phyloP scores from a whole-genome alignment of 2,888 invertebrate genomes.

The Dyspetes luteomarginatus region DNA sequence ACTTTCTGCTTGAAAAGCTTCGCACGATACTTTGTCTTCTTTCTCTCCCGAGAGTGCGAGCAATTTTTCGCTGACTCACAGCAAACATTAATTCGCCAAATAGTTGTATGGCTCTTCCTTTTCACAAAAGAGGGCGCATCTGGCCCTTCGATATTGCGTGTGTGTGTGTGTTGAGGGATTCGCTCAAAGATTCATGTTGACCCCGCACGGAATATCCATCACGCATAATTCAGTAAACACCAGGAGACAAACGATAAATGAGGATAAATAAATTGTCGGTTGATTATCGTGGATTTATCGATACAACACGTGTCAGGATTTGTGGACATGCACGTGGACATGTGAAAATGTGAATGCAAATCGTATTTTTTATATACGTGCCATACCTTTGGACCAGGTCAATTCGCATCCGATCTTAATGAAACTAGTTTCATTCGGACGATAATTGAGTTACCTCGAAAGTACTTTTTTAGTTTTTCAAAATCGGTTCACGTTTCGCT shows the following conservation, averaged over 20 bases:
- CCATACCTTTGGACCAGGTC: no score
- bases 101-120: background rate
- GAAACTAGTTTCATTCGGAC: no score
- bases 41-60: conserved; percentile 6
- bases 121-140: background rate
- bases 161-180: background rate
- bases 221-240: background rate
- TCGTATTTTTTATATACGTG: no score
- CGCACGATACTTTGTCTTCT: conserved; percentile 21
- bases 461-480: no score
- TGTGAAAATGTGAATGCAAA: no score
- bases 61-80: conserved; percentile 60
- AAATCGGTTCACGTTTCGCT: no score
- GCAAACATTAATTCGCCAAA: conserved; percentile 50
- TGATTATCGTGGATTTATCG: conserved; percentile 23
- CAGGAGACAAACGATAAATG: background rate
- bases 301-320: background rate
- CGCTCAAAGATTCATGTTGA: background rate
- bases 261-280: conserved; percentile 24
- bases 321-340: no score
- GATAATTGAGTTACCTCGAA: no score
- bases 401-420: no score
- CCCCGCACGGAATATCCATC: conserved; percentile 8
- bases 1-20: conserved; percentile 34
- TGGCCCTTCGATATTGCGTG: background rate